These are phyloP conservation scores for Oryzias celebensis DNA, from an alignment of 2,113 vertebrate genomes.

Conservation along the genomic window DNA sequence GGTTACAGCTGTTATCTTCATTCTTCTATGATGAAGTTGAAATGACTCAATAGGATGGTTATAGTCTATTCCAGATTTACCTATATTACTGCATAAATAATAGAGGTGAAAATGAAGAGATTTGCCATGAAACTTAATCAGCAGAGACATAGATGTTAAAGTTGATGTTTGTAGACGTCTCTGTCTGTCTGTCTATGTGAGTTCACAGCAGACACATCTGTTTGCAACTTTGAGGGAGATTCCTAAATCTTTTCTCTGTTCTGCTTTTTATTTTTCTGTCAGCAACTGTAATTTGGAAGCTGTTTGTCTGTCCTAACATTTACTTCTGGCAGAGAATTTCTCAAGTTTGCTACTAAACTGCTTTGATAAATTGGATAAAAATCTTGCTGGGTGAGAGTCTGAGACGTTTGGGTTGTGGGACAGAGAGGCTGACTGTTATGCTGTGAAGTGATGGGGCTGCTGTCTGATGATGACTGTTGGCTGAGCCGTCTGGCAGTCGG, in stretches of 20 bases:
- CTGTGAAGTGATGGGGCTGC: not conserved
- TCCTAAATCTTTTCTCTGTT: slow-evolving; percentile 14
- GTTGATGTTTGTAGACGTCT: not conserved
- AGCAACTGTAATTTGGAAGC: slow-evolving; percentile 50
- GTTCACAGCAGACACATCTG: slow-evolving; percentile 11
- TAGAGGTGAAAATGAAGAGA: slow-evolving; percentile 30
- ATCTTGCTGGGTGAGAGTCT: slow-evolving; percentile 27
- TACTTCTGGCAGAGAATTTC: slow-evolving; percentile 31
- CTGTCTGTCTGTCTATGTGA: not conserved
- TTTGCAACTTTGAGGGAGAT: not conserved
- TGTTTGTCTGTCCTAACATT: slow-evolving; percentile 44
- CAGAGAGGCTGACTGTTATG: slow-evolving; percentile 28
- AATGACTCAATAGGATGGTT: slow-evolving; percentile 43
- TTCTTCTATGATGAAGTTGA: slow-evolving; percentile 57
- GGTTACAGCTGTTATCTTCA: slow-evolving; percentile 29
- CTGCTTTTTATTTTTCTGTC: slow-evolving; percentile 7
- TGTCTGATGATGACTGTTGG: slow-evolving; percentile 40
- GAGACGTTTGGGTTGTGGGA: slow-evolving; percentile 5
- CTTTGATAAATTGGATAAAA: slow-evolving; percentile 49
- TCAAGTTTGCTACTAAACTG: slow-evolving; percentile 24
- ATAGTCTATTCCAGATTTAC: slow-evolving; percentile 64
- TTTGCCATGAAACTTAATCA: slow-evolving; percentile 20
- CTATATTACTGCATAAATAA: slow-evolving; percentile 53
- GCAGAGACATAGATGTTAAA: not conserved
- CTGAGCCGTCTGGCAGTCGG: slow-evolving; percentile 40